Evolutionary conservation across 2,113 vertebrate species (phyloP).

Genomic region (Monopterus albus): DNA sequence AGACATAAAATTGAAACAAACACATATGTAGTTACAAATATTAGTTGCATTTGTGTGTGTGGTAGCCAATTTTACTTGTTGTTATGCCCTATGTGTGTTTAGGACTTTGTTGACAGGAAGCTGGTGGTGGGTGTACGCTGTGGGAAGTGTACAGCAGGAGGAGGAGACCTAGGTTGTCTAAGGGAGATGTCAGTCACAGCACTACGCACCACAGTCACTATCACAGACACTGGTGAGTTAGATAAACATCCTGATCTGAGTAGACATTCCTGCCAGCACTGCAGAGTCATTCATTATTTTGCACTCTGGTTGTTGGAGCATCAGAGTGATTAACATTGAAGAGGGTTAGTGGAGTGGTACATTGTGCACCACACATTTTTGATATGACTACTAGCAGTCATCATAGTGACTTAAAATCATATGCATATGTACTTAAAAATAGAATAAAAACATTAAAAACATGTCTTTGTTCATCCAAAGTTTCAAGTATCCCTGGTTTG

Average conservation of each 20-base stretch:
- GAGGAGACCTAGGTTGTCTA: constrained; percentile 74
- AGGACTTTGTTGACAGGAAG: constrained; percentile 88
- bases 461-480: too few species aligned
- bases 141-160: constrained; percentile 69
- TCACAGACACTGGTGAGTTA: constrained; percentile 85
- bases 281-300: not conserved
- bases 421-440: too few species aligned
- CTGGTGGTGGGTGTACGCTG: constrained; percentile 80
- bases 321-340: too few species aligned
- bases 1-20: constrained; percentile 23
- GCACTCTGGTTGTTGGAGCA: too few species aligned
- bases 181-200: constrained; percentile 80
- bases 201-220: constrained; percentile 74
- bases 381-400: too few species aligned
- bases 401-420: too few species aligned
- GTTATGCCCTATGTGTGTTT: constrained; percentile 19
- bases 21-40: not conserved
- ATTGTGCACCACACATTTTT: too few species aligned
- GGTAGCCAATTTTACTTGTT: not conserved
- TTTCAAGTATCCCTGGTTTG: too few species aligned
- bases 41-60: not conserved
- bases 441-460: too few species aligned
- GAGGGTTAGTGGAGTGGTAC: too few species aligned
- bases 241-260: not conserved
- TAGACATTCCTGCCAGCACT: not conserved